These are phyloP conservation scores for Paracyclopina nana DNA, from an alignment of 1,140 invertebrate genomes.

Conservation along the genomic window DNA sequence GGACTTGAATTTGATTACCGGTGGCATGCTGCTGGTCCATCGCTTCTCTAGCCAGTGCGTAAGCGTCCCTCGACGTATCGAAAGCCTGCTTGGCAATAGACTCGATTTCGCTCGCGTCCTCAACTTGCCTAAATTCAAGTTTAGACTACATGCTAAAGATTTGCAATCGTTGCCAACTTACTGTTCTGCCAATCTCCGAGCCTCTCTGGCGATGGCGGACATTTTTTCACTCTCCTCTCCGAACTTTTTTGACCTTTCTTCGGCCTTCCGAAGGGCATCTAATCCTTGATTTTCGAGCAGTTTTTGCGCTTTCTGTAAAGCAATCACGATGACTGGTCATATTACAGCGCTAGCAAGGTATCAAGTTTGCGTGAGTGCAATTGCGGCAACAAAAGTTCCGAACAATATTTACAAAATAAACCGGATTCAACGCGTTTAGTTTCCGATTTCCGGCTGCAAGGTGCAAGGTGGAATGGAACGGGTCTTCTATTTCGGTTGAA, in stretches of 20 bases:
- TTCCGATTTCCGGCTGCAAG: no score
- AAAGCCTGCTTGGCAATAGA: conserved; percentile 52
- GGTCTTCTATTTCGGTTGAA: no score
- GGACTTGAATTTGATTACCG: conserved; percentile 24
- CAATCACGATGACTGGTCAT: no score
- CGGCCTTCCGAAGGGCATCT: conserved; percentile 50
- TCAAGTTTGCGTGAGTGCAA: no score
- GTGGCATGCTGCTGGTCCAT: conserved; percentile 52
- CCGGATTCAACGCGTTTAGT: no score
- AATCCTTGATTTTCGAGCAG: conserved; percentile 57
- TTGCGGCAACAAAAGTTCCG: no score
- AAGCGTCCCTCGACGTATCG: conserved; percentile 57
- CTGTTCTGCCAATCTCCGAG: conserved; percentile 51
- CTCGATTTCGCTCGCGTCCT: conserved; percentile 54
- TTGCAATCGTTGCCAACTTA: conserved; percentile 26
- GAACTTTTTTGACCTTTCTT: conserved; percentile 57
- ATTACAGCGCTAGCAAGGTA: no score
- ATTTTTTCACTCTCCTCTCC: conserved; percentile 76
- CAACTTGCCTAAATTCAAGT: conserved; percentile 33
- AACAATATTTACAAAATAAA: no score
- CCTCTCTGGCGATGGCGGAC: conserved; percentile 68
- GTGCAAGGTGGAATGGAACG: no score
- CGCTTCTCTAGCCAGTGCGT: conserved; percentile 54
- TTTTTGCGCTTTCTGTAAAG: conserved; percentile 40
- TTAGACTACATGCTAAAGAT: conserved; percentile 12